These are phyloP conservation scores for Micrasema minimum DNA, from an alignment of 1,140 invertebrate genomes.

Conservation along the genomic window DNA sequence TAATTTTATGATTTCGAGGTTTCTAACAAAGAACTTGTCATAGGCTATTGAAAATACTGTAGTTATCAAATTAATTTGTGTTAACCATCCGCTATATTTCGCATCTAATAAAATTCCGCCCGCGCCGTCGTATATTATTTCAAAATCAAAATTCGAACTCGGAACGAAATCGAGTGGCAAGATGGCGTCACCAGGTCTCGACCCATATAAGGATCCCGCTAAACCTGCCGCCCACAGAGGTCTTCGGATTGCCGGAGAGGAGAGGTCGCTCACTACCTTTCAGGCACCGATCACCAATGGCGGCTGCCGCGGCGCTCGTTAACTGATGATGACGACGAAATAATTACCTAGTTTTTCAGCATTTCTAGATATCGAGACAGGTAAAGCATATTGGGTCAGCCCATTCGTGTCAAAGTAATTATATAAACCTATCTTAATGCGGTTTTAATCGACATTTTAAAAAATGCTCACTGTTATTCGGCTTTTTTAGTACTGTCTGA, in stretches of 20 bases:
- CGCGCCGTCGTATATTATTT: not conserved
- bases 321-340: constrained; percentile 14
- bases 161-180: not conserved
- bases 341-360: not conserved
- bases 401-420: not conserved
- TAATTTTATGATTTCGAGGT: too few species aligned
- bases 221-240: constrained; percentile 24
- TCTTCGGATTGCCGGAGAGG: too few species aligned
- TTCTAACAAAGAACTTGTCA: too few species aligned
- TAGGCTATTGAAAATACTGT: too few species aligned
- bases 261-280: too few species aligned
- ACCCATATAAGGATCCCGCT: constrained; percentile 27
- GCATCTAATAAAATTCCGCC: not conserved
- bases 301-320: constrained; percentile 19
- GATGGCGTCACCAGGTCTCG: constrained; percentile 26
- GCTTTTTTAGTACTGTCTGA: too few species aligned
- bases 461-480: too few species aligned
- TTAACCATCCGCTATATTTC: too few species aligned
- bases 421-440: too few species aligned
- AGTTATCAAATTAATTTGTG: too few species aligned
- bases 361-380: not conserved
- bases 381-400: constrained; percentile 10
- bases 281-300: too few species aligned
- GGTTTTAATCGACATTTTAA: too few species aligned
- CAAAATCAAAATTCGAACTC: constrained; percentile 13